These are phyloP conservation scores for Forbesichthys papilliferus DNA, from an alignment of 2,113 vertebrate species.

Conservation along the genomic window DNA sequence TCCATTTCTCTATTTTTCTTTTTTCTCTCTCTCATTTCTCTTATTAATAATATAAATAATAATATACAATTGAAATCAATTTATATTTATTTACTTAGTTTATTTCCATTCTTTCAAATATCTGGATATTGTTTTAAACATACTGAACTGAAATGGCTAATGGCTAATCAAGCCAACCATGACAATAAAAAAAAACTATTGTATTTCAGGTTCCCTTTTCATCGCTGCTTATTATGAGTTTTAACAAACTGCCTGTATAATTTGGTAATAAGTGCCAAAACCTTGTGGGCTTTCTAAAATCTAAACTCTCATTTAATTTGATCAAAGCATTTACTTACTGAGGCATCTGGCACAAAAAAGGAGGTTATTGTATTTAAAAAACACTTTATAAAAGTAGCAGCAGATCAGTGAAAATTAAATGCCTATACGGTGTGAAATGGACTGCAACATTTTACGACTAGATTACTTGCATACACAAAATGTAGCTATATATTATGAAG, in stretches of 20 bases:
- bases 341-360: background rate
- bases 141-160: background rate
- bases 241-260: conserved; percentile 21
- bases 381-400: conserved; percentile 4
- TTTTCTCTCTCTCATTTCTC: no score
- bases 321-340: background rate
- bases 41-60: no score
- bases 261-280: conserved; percentile 14
- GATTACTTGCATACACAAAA: background rate
- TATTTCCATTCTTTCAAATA: no score
- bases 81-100: no score
- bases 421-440: background rate
- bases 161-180: background rate
- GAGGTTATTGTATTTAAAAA: background rate
- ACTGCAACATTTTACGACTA: background rate
- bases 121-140: no score
- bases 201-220: background rate
- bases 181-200: background rate
- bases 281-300: conserved; percentile 18
- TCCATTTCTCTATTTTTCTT: no score
- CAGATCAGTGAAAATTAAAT: conserved; percentile 14
- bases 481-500: background rate
- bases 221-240: conserved; percentile 11
- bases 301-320: conserved; percentile 7
- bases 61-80: no score